phyloP scores from a whole-genome alignment of 2,113 vertebrate species.

The Campylomormyrus numenius region DNA sequence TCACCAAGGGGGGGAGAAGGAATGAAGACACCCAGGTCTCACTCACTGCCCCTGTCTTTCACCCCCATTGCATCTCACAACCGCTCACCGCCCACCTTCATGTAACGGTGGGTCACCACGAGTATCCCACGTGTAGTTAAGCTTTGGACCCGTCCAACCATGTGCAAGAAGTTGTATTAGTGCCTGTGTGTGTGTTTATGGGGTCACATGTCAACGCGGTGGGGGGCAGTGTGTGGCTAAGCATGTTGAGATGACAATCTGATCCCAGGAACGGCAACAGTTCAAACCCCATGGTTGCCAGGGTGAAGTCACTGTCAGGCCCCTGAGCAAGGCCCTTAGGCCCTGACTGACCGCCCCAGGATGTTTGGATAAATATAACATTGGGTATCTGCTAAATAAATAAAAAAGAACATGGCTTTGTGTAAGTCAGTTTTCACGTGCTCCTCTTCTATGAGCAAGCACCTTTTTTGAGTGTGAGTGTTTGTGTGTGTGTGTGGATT shows the following conservation, averaged over 20 bases:
- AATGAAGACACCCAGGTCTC: background rate
- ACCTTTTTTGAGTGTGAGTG: background rate
- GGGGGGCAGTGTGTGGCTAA: background rate
- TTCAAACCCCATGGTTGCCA: background rate
- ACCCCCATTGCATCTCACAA: background rate
- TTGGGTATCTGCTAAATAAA: background rate
- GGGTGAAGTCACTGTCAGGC: background rate
- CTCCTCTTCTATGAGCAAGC: background rate
- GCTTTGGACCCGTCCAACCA: background rate
- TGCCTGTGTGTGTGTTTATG: background rate
- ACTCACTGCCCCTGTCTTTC: background rate
- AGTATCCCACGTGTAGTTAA: background rate
- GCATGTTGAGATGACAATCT: background rate
- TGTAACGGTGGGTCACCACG: background rate
- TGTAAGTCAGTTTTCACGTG: background rate
- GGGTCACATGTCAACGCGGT: background rate
- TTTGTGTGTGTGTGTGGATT: background rate
- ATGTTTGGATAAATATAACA: background rate
- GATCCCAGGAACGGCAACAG: no score
- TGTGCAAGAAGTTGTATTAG: background rate
- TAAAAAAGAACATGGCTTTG: background rate
- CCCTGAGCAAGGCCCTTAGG: background rate
- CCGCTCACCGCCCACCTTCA: background rate
- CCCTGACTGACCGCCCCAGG: background rate
- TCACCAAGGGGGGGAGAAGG: background rate